Percentiles rank a stretch among this genome's conserved stretches.
Conservation (phyloP, 2,888 invertebrate genomes). For the Smittia sp. region DNA sequence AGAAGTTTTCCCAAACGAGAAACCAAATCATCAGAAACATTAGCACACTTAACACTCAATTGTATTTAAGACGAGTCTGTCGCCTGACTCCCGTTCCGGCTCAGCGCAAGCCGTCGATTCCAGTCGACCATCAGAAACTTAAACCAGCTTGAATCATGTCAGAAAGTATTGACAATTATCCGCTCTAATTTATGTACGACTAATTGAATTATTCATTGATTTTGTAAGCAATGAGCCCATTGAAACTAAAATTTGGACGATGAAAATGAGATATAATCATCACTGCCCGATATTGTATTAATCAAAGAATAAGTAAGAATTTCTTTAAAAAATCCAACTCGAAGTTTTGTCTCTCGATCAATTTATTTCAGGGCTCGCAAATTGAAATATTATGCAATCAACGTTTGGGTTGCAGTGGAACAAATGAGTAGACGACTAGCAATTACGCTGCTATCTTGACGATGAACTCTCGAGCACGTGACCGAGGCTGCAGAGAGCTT, state of each 20-base stretch:
- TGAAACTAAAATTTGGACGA: not conserved
- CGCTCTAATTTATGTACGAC: too few species aligned
- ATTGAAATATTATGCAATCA: not conserved
- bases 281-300: conserved; percentile 40
- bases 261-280: conserved; percentile 8
- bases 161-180: too few species aligned
- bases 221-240: not conserved
- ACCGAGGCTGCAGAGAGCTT: conserved; percentile 17
- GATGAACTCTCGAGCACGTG: conserved; percentile 21
- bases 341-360: not conserved
- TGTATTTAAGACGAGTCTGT: too few species aligned
- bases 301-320: conserved; percentile 16
- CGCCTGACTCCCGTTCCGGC: too few species aligned
- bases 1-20: too few species aligned
- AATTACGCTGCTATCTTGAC: not conserved
- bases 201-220: not conserved
- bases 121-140: too few species aligned
- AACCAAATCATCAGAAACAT: too few species aligned
- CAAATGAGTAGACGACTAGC: too few species aligned
- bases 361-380: not conserved
- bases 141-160: too few species aligned
- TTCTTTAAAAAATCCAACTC: conserved; percentile 29
- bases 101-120: too few species aligned
- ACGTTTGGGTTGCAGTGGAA: too few species aligned
- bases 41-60: too few species aligned